Evolutionary conservation across 2,797 vertebrate species (phyloP).

Genomic region (Carcharodon carcharias): DNA sequence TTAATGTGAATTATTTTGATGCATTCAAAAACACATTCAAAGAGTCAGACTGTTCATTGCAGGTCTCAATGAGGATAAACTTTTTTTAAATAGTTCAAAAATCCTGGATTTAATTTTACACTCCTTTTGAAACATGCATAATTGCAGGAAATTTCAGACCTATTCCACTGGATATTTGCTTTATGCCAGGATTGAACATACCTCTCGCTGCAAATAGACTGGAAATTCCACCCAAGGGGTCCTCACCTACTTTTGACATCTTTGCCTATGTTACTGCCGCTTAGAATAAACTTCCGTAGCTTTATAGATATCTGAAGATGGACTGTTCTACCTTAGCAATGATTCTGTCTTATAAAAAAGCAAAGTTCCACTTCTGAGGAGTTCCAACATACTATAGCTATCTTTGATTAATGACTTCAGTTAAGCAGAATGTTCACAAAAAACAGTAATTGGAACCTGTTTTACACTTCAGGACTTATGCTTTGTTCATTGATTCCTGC

Average conservation of each 20-base stretch:
- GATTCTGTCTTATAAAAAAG: neutral
- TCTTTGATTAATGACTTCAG: neutral
- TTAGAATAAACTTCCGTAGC: neutral
- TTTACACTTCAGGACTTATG: neutral
- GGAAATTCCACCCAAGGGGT: neutral
- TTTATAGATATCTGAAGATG: neutral
- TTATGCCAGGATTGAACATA: neutral
- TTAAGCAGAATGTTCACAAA: conserved; percentile 10
- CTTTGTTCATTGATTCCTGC: neutral
- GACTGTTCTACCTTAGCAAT: neutral
- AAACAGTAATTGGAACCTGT: neutral
- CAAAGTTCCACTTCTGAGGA: neutral
- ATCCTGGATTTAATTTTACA: neutral
- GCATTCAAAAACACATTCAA: neutral
- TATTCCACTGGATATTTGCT: neutral
- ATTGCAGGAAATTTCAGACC: neutral
- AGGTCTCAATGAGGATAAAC: neutral
- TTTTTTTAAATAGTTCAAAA: neutral
- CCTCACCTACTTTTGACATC: neutral
- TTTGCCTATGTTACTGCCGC: neutral
- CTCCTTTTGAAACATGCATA: neutral
- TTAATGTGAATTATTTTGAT: neutral
- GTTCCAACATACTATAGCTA: neutral
- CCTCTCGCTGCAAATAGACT: neutral
- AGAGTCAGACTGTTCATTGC: neutral